Conservation (phyloP, 2,888 invertebrate genomes). For the Catocala sponsa region DNA sequence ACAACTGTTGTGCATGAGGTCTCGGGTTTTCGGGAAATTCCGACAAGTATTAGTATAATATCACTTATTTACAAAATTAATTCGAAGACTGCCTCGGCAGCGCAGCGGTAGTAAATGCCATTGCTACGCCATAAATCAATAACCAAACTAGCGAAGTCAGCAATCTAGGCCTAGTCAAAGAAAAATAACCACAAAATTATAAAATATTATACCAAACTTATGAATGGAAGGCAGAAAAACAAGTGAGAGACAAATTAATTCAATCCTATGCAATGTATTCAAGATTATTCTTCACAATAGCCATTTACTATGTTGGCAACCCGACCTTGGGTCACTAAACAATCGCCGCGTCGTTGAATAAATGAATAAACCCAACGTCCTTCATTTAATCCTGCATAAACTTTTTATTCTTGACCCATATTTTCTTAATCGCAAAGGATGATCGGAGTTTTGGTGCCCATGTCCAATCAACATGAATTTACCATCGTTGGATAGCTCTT, state of each 20-base stretch:
- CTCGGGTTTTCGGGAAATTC: too few species aligned
- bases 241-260: conserved; percentile 28
- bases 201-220: conserved; percentile 12
- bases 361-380: conserved; percentile 27
- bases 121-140: too few species aligned
- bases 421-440: neutral
- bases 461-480: too few species aligned
- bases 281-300: conserved; percentile 34
- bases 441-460: too few species aligned
- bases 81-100: too few species aligned
- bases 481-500: too few species aligned
- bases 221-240: conserved; percentile 37
- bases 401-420: conserved; percentile 8
- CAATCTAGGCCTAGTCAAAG: too few species aligned
- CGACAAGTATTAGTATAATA: too few species aligned
- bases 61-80: too few species aligned
- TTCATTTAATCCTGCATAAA: neutral
- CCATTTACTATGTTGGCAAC: conserved; percentile 37
- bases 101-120: too few species aligned
- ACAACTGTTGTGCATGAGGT: too few species aligned
- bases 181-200: neutral
- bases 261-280: conserved; percentile 29
- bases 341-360: conserved; percentile 23
- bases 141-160: too few species aligned
- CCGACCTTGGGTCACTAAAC: conserved; percentile 56